Evolutionary conservation across 92 coral and sea anemone genomes (phyloP), one percentile per base, ranked within the genome.

Genomic region (Montipora capitata): DNA sequence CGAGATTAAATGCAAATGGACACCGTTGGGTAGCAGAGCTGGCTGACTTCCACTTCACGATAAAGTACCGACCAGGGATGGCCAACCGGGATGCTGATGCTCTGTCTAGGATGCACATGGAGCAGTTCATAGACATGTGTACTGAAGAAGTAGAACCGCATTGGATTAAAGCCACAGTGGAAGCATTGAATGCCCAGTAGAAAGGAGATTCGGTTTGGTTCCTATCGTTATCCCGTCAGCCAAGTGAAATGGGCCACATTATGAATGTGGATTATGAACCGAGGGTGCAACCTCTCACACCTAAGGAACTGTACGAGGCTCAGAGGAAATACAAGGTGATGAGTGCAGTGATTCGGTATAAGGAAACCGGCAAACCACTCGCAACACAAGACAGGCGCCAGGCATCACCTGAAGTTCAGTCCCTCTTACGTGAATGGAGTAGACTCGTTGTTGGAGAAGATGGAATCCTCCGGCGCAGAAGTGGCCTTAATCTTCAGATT

Each of bases 371-470:
- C 81, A 72, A 63, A 49, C 86, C 56, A 43, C 91, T 79, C 1
- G 74, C 71, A 51, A 54, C 35, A 56, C 72, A 81, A 58, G 85
- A 78, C 18, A 69, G 85, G 76, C 35, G 58, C 75, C 49, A 41
- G 48, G 91, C 85, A 76, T 20, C 95, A 17, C 84, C 79, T 15
- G 77, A 45, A 10, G 76, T 74, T 20, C 77, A 78, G 61, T 69
- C 85, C n/a, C 91, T 93, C 81, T 77, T 91, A 78, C 86, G 78
- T 8, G 89, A 91, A 56, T 93, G 92, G 92, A 87, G 74, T 77
- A 91, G 78, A 66, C 75, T 91, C 42, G 88, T 85, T 39, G 27
- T 87, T 3, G 92, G 95, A 45, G 87, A 83, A 59, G 93, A 92
- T 49, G 62, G 86, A 45, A 78, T 92, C 44, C 76, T 92, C 57